Conservation (phyloP, 2,888 invertebrate species). For the Trachelus troglodyta region DNA sequence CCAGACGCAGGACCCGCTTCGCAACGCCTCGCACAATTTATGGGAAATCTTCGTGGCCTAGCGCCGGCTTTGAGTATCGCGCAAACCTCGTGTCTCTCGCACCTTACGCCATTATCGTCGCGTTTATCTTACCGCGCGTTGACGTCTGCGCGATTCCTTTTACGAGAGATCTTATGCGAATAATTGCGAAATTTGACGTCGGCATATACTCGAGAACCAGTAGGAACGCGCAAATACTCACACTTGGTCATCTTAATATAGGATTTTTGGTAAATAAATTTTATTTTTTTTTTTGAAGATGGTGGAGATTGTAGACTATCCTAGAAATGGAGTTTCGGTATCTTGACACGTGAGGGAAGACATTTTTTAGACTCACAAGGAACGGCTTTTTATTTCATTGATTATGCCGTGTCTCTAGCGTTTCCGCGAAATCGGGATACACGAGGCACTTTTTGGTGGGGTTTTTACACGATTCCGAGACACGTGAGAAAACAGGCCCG, state of each 20-base stretch:
- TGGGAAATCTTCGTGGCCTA: neutral
- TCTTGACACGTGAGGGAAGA: neutral
- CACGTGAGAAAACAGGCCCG: slow-evolving; percentile 49
- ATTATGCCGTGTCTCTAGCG: neutral
- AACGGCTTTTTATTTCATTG: neutral
- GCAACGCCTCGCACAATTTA: slow-evolving; percentile 13
- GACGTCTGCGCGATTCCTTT: neutral
- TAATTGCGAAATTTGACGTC: neutral
- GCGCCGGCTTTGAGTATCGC: neutral
- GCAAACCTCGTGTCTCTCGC: neutral
- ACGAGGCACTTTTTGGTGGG: neutral
- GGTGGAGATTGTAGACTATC: no score
- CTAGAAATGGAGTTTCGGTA: neutral
- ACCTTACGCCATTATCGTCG: neutral
- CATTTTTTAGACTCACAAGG: neutral
- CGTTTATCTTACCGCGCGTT: neutral
- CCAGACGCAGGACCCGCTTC: slow-evolving; percentile 27
- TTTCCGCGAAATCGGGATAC: neutral
- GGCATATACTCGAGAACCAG: neutral
- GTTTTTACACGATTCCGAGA: slow-evolving; percentile 25
- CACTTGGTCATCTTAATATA: neutral
- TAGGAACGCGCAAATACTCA: neutral
- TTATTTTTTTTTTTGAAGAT: neutral
- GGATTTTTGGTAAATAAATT: neutral
- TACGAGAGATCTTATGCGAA: neutral